Percentiles rank a stretch among this genome's conserved stretches.
These are phyloP conservation scores for Nothocercus nigrocapillus DNA, from an alignment of 2,113 vertebrate genomes.

Conservation along the genomic window DNA sequence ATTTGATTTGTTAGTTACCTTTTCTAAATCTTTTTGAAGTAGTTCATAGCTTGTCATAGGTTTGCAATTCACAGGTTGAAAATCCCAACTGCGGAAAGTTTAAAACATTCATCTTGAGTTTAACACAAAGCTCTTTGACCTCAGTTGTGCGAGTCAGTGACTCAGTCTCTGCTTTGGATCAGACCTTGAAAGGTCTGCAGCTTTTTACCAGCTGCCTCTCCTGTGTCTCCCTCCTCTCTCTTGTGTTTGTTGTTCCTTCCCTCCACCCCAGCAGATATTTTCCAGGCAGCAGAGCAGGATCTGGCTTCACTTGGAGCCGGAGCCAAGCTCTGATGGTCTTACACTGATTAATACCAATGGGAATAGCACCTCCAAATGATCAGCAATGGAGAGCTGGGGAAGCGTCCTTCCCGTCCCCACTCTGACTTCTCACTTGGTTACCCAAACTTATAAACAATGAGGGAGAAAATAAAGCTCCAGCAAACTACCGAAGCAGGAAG, in stretches of 20 bases:
- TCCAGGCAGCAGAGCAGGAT: neutral
- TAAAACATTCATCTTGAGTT: neutral
- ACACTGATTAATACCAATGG: neutral
- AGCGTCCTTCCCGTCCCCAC: neutral
- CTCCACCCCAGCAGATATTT: slow-evolving; percentile 16
- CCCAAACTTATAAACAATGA: neutral
- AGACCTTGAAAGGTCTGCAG: neutral
- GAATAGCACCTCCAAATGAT: neutral
- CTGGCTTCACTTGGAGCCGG: neutral
- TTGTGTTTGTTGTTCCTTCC: neutral
- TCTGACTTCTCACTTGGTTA: neutral
- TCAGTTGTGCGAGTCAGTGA: neutral
- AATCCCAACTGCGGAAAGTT: neutral
- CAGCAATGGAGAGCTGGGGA: neutral
- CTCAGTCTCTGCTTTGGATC: neutral
- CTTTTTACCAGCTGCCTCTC: neutral
- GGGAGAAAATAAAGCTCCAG: neutral
- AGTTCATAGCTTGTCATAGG: neutral
- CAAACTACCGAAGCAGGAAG: neutral
- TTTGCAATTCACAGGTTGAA: neutral
- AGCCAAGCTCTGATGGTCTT: neutral
- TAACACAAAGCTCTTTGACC: neutral
- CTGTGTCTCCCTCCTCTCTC: neutral
- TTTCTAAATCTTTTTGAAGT: neutral
- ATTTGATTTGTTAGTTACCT: neutral